Evolutionary conservation across 2,797 vertebrate genomes (phyloP), one percentile per base, ranked within the genome.

Genomic region (Chromis chromis): DNA sequence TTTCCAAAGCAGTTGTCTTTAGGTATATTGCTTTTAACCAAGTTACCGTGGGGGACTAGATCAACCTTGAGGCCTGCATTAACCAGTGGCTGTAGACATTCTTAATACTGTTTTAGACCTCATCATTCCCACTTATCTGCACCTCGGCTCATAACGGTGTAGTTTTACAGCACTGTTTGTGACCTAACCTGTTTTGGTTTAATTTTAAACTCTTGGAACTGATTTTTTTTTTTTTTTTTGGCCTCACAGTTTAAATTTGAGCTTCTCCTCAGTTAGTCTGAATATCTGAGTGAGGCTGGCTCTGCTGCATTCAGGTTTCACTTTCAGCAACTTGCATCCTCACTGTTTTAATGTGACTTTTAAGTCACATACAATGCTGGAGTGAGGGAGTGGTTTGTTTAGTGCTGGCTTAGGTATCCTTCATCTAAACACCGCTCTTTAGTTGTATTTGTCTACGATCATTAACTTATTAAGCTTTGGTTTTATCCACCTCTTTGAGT

Each of bases 261-360:
- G 36, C 22, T 53, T 61, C 55, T 25, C 65, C 24, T 56, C 56
- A 42, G 19, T 22, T 24, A 8, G 14, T 0, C 36, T 27, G 6
- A 17, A 17, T 53, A 63, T 19, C 75, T 81, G 55, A 71, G 64
- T 81, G 85, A 85, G 65, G 79, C 78, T 82, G 71, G 36, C 82
- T 87, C 82, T 61, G 70, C 56, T 64, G 71, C 12, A 63, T 79
- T 83, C 53, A 81, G 68, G 13, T 57, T 60, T 85, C 80, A 64
- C 19, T 58, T 11, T 0, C 0, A 4, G 19, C 21, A 49, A 4
- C 17, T 24, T 53, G 27, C 49, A 44, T 50, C 48, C 27, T 59
- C 21, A 28, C 22, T 48, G 33, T 48, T 54, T 62, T 66, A 59
- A 48, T 53, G 22, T 62, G 76, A 70, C 68, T 44, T 63, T 65